Conservation (phyloP, 2,888 invertebrate genomes). For the Ophion ventricosus region DNA sequence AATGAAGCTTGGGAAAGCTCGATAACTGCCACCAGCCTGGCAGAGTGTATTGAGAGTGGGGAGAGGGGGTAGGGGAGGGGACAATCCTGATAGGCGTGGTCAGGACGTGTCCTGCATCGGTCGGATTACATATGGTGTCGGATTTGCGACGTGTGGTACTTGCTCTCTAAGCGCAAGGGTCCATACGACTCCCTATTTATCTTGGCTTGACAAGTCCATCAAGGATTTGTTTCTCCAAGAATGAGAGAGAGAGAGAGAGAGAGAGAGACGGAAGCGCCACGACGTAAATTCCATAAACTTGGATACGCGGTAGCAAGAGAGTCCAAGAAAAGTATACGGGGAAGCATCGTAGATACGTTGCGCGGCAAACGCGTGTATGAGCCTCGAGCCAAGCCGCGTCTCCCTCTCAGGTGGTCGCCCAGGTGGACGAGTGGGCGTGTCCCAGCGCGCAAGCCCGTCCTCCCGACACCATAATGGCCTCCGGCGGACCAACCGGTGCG, state of each 20-base stretch:
- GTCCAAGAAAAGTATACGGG: conserved; percentile 21
- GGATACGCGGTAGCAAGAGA: background rate
- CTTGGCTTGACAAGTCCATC: too few species aligned
- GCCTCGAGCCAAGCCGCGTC: conserved; percentile 67
- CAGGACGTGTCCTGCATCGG: conserved; percentile 19
- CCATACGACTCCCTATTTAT: too few species aligned
- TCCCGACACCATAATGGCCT: conserved; percentile 80
- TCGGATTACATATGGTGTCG: conserved; percentile 12
- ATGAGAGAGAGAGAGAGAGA: too few species aligned
- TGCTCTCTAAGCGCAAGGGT: background rate
- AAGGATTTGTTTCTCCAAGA: too few species aligned
- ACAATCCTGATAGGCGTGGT: conserved; percentile 25
- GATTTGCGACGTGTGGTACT: background rate
- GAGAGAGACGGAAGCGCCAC: too few species aligned
- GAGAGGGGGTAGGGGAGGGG: conserved; percentile 35
- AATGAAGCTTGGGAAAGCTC: conserved; percentile 18
- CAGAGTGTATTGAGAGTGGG: background rate
- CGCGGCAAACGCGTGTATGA: conserved; percentile 71
- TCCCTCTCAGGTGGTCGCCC: conserved; percentile 62
- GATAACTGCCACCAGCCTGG: conserved; percentile 11
- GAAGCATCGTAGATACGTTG: conserved; percentile 67
- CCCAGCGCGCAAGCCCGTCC: conserved; percentile 61
- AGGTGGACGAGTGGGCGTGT: conserved; percentile 33
- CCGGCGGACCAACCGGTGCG: conserved; percentile 72
- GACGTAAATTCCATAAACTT: background rate